Conservation (phyloP, 2,113 vertebrate species). For the Epinephelus cyanopodus region DNA sequence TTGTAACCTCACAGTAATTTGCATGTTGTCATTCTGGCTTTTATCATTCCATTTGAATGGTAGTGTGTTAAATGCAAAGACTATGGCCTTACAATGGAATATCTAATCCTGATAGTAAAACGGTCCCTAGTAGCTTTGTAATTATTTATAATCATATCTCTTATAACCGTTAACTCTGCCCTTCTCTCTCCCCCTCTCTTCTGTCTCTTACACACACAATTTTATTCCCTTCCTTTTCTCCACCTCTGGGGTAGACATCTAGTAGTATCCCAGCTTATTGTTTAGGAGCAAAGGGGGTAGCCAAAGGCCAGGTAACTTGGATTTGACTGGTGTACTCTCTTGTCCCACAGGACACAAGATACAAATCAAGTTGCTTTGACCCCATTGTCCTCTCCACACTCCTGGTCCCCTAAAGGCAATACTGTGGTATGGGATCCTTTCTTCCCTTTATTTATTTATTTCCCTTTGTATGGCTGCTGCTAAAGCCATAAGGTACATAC, state of each 20-base stretch:
- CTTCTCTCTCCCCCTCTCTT: background rate
- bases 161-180: conserved; percentile 5
- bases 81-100: background rate
- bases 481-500: conserved; percentile 77
- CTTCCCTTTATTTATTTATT: conserved; percentile 81
- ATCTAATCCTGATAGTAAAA: background rate
- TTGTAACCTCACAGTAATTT: background rate
- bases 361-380: conserved; percentile 86
- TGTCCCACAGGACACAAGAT: conserved; percentile 79
- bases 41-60: background rate
- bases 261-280: conserved; percentile 78
- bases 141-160: conserved; percentile 42
- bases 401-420: conserved; percentile 79
- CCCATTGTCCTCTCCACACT: conserved; percentile 82
- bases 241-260: conserved; percentile 70
- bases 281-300: conserved; percentile 78
- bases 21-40: background rate
- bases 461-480: conserved; percentile 73
- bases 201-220: conserved; percentile 26
- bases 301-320: conserved; percentile 80
- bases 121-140: background rate
- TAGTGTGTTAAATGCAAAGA: background rate
- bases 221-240: conserved; percentile 44
- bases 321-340: conserved; percentile 80
- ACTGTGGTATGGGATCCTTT: conserved; percentile 75